Evolutionary conservation across 2,113 vertebrate genomes (phyloP), one percentile per base, ranked within the genome.

Genomic region (Neoarius graeffei): DNA sequence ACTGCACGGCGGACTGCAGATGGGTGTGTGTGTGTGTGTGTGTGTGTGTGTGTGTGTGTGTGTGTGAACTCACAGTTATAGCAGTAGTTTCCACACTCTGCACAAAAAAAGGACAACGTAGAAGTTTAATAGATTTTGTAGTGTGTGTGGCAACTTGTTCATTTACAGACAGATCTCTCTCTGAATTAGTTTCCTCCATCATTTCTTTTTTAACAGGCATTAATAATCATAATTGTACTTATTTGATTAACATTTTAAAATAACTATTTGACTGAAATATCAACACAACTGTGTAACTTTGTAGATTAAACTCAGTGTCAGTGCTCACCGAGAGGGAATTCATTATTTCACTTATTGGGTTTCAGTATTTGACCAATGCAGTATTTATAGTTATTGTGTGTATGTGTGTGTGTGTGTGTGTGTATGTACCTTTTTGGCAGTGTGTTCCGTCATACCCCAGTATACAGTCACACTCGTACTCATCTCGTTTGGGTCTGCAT

Each of bases 71-170:
- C 97, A 99, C 98, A 97, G 94, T 99, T 99, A 89, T 97, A 94
- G 95, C 98, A 99, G 93, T 98, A 97, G 95, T 97, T 98, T 91
- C 98, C 98, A 96, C 98, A 99, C 90, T 98, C 98, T 99, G 95
- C 88, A 94, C 57, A 95, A 96, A 96, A 96, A 92, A 93, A 94
- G 94, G 89, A 93, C 66, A 93, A 81, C 88, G 57, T 57, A 81
- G 81, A 54, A 69, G 13, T 54, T 52, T 71, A 52, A 48, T 20
- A 42, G 73, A 84, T 64, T 81, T 59, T 35, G 15, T 76, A 50
- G 6, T 5, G 59, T 62, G 59, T 62, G 20, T 62, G 1, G 19
- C 1, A 10, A 66, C 23, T 62, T 62, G 25, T 66, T n/a, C 3
- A 66, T 10, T 66, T 66, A 23, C 17, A 59, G 57, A 15, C 59